Evolutionary conservation across 2,888 invertebrate genomes (phyloP).

Genomic region (Xestia sexstrigata): DNA sequence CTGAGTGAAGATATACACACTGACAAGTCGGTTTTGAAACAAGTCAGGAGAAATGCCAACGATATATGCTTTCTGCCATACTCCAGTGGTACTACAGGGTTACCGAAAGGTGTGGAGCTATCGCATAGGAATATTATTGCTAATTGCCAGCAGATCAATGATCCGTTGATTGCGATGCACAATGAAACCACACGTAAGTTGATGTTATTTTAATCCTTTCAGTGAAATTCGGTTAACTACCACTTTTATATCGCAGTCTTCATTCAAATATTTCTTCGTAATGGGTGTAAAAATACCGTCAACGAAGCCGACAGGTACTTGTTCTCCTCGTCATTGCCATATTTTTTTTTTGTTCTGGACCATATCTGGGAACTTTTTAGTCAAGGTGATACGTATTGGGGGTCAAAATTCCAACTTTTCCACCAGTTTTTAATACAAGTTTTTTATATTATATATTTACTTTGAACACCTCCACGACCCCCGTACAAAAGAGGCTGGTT

Average conservation of each 20-base stretch:
- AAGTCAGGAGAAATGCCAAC: constrained; percentile 84
- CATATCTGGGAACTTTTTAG: too few relatives aligned
- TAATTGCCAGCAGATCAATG: constrained; percentile 86
- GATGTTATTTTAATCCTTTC: neutral
- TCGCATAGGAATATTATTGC: constrained; percentile 91
- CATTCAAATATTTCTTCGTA: too few relatives aligned
- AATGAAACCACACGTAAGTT: constrained; percentile 84
- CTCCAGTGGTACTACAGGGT: constrained; percentile 96
- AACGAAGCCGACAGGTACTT: too few relatives aligned
- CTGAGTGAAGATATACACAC: constrained; percentile 90
- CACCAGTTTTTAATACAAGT: too few relatives aligned
- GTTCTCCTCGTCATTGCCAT: too few relatives aligned
- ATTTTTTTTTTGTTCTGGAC: too few relatives aligned
- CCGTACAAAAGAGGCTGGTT: neutral
- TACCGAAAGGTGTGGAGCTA: constrained; percentile 94
- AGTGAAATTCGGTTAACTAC: neutral
- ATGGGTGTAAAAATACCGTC: too few relatives aligned
- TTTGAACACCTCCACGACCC: too few relatives aligned
- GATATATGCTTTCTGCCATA: constrained; percentile 94
- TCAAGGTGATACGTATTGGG: too few relatives aligned
- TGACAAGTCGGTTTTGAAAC: constrained; percentile 89
- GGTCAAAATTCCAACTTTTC: too few relatives aligned
- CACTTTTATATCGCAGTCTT: neutral
- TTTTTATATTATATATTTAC: too few relatives aligned
- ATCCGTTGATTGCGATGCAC: constrained; percentile 74